phyloP scores from a whole-genome alignment of 2,888 invertebrate species.

The Thereva nobilitata region DNA sequence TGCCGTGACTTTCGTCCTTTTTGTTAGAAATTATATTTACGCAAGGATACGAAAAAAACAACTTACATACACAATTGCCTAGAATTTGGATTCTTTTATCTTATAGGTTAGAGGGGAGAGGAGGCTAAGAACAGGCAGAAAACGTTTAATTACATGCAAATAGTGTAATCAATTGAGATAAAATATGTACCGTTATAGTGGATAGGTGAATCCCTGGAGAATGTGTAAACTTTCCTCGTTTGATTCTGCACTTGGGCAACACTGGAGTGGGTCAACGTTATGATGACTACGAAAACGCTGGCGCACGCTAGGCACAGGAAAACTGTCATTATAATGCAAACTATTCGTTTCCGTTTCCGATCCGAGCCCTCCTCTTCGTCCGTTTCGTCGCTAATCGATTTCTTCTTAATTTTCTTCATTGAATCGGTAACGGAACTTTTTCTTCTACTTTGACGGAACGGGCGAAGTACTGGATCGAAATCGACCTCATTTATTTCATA shows the following conservation, averaged over 20 bases:
- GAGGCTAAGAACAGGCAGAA: neutral
- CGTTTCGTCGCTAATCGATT: conserved; percentile 58
- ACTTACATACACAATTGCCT: neutral
- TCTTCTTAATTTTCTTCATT: conserved; percentile 54
- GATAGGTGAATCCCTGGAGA: conserved; percentile 60
- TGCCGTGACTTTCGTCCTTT: too few relatives aligned
- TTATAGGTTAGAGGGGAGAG: neutral
- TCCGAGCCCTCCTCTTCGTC: conserved; percentile 65
- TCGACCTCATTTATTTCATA: conserved; percentile 56
- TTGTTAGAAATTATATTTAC: too few relatives aligned
- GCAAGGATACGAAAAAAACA: neutral
- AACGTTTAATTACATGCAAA: conserved; percentile 22
- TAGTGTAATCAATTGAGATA: conserved; percentile 34
- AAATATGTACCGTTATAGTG: conserved; percentile 56
- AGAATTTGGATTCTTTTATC: too few relatives aligned
- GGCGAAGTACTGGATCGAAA: conserved; percentile 56
- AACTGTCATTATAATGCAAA: conserved; percentile 71
- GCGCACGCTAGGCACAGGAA: conserved; percentile 74
- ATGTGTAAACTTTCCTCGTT: conserved; percentile 69
- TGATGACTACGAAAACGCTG: conserved; percentile 75
- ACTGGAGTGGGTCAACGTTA: conserved; percentile 75
- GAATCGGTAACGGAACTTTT: conserved; percentile 52
- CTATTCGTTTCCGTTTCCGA: conserved; percentile 70
- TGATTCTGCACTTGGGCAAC: conserved; percentile 67
- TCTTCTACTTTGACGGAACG: conserved; percentile 55